phyloP scores from a whole-genome alignment of 2,113 vertebrate genomes.

The Pampusana beccarii region DNA sequence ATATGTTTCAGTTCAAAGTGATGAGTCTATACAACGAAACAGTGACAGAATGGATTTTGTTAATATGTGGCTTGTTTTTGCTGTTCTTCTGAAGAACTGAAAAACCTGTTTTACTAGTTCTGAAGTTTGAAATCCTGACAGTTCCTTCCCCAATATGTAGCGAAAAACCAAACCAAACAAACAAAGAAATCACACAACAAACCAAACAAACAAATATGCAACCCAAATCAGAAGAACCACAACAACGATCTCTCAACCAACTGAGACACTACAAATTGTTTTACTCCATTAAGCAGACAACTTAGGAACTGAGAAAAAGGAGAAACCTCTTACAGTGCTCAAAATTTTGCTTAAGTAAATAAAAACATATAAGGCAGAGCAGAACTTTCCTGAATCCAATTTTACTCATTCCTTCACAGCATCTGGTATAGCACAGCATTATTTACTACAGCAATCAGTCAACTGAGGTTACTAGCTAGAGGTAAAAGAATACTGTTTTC shows the following conservation, averaged over 20 bases:
- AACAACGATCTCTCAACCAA: not conserved
- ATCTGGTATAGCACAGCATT: not conserved
- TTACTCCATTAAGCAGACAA: not conserved
- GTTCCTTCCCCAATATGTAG: not conserved
- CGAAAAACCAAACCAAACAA: too few species aligned
- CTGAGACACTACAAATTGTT: not conserved
- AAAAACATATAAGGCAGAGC: not conserved
- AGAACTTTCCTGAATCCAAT: not conserved
- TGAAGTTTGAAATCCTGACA: not conserved
- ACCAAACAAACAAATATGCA: too few species aligned
- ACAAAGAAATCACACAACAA: too few species aligned
- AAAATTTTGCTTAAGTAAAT: not conserved
- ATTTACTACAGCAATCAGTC: not conserved
- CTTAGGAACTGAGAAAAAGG: not conserved
- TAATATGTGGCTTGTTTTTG: not conserved
- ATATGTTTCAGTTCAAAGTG: not conserved
- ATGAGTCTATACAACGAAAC: not conserved
- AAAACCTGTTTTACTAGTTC: not conserved
- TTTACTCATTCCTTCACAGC: not conserved
- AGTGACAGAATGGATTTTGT: not conserved
- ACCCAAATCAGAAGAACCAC: not conserved
- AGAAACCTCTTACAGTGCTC: not conserved
- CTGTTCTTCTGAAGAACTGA: not conserved
- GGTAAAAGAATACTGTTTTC: not conserved
- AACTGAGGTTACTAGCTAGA: not conserved